A percentile compares a stretch with the other conserved stretches of the same genome.
phyloP scores from a whole-genome alignment of 2,888 invertebrate species.

The Heliconius charithonia region DNA sequence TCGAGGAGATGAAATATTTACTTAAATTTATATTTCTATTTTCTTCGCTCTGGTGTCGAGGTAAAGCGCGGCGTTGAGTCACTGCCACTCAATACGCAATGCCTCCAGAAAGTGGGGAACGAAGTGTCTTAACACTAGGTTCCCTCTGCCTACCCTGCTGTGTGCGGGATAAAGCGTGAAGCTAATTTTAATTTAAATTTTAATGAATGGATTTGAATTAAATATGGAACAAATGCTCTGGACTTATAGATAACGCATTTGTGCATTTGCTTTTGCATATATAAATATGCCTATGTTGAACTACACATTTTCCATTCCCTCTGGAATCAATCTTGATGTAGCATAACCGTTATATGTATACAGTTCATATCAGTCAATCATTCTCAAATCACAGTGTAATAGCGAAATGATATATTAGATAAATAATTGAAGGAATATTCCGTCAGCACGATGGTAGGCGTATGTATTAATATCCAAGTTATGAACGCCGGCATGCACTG shows the following conservation, averaged over 20 bases:
- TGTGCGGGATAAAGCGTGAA: too few species aligned
- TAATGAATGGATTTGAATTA: too few species aligned
- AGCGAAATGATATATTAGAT: constrained; percentile 26
- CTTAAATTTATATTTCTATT: too few species aligned
- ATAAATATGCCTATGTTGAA: too few species aligned
- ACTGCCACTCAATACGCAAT: too few species aligned
- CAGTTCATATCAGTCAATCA: constrained; percentile 4
- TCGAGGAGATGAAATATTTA: too few species aligned
- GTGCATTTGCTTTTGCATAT: not conserved
- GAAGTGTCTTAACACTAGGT: too few species aligned
- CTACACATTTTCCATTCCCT: not conserved
- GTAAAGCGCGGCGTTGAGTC: too few species aligned
- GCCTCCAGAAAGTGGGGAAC: too few species aligned
- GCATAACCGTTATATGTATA: not conserved
- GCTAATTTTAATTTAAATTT: too few species aligned
- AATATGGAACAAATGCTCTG: not conserved
- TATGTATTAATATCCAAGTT: constrained; percentile 47
- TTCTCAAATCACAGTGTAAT: constrained; percentile 6
- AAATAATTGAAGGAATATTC: constrained; percentile 26
- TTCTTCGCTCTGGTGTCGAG: too few species aligned
- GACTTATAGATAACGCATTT: not conserved
- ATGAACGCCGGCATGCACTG: constrained; percentile 47
- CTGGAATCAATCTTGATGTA: not conserved
- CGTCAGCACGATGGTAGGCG: constrained; percentile 30
- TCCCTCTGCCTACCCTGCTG: too few species aligned